Conservation (phyloP, 1,140 invertebrate genomes). For the Trachymyrmex septentrionalis region DNA sequence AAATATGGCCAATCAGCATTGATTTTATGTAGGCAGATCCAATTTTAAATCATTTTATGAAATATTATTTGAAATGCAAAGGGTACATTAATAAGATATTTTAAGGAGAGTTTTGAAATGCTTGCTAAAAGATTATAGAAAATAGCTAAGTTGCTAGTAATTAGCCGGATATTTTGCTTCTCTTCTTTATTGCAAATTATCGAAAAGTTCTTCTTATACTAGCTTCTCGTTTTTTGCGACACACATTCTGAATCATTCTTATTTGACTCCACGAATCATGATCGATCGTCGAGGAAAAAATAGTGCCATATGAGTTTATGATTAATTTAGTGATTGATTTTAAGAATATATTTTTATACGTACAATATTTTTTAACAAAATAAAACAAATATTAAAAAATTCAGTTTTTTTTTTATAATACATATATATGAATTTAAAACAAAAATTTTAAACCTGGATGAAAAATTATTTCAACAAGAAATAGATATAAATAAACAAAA, state of each 20-base stretch:
- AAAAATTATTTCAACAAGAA: no score
- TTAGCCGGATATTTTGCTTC: not conserved
- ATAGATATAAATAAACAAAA: no score
- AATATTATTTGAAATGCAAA: not conserved
- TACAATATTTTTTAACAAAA: no score
- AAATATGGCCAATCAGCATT: not conserved
- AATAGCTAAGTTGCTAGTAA: not conserved
- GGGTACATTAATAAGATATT: not conserved
- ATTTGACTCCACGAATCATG: not conserved
- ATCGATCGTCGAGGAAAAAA: not conserved
- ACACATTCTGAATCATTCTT: not conserved
- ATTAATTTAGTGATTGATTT: not conserved
- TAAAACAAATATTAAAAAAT: no score
- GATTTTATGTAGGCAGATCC: not conserved
- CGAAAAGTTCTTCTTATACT: not conserved
- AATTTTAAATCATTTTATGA: not conserved
- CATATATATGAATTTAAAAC: no score
- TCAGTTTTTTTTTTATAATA: no score
- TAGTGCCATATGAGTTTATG: not conserved
- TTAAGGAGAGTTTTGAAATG: not conserved
- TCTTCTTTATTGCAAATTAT: not conserved
- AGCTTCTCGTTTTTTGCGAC: conserved; percentile 29
- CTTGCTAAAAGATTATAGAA: not conserved
- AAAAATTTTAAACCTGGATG: no score
- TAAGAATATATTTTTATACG: not conserved